phyloP scores from a whole-genome alignment of 2,888 invertebrate genomes.

The Drosophila anomalata region DNA sequence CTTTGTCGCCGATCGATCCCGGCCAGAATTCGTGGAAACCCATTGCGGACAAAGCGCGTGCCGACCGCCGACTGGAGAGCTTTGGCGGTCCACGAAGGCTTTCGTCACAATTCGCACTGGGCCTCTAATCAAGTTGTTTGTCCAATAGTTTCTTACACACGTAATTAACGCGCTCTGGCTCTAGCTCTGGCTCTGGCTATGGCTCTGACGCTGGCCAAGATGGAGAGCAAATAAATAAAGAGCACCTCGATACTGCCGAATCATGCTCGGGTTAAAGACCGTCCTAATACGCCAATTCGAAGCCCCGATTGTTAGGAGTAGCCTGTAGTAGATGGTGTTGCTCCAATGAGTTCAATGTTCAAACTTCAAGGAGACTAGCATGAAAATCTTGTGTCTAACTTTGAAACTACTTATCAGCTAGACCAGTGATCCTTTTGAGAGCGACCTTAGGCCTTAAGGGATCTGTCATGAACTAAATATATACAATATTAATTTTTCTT shows the following conservation, averaged over 20 bases:
- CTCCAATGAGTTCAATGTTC: too few relatives aligned
- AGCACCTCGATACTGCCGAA: conserved; percentile 17
- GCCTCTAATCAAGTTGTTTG: conserved; percentile 73
- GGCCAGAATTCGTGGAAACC: conserved; percentile 44
- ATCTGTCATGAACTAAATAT: too few relatives aligned
- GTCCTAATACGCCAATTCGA: not conserved
- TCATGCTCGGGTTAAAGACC: conserved; percentile 29
- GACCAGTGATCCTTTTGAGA: too few relatives aligned
- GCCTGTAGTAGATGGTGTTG: too few relatives aligned
- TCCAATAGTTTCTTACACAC: conserved; percentile 68
- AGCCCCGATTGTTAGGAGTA: too few relatives aligned
- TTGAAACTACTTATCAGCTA: too few relatives aligned
- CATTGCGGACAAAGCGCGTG: conserved; percentile 61
- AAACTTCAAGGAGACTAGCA: too few relatives aligned
- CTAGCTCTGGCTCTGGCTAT: not conserved
- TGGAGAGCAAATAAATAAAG: conserved; percentile 14
- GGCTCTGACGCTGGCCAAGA: too few relatives aligned
- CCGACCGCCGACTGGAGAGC: conserved; percentile 42
- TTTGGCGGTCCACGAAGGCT: conserved; percentile 22
- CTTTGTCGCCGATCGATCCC: conserved; percentile 29
- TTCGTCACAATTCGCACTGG: conserved; percentile 60
- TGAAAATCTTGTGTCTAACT: too few relatives aligned
- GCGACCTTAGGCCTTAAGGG: too few relatives aligned
- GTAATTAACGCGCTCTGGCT: conserved; percentile 60
- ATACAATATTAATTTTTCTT: too few relatives aligned